phyloP scores from a whole-genome alignment of 2,888 invertebrate species.

The Papilio demoleus region DNA sequence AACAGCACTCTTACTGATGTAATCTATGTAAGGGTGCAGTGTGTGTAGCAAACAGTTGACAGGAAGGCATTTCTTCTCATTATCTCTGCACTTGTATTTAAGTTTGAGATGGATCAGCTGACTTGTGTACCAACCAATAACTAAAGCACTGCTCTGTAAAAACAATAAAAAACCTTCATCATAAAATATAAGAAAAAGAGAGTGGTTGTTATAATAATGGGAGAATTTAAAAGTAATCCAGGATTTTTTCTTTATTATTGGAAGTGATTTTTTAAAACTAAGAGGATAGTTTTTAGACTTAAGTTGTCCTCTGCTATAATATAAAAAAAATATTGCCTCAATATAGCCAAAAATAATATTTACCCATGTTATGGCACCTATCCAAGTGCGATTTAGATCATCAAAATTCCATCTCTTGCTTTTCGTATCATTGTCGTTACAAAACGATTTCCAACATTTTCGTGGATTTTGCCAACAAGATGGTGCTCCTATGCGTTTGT shows the following conservation, averaged over 20 bases:
- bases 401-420: conserved; percentile 73
- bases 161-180: conserved; percentile 37
- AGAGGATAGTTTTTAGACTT: too few species aligned
- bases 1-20: conserved; percentile 55
- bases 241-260: neutral
- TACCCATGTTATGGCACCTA: conserved; percentile 83
- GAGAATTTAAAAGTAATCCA: neutral
- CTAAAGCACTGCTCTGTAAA: conserved; percentile 84
- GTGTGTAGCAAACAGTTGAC: conserved; percentile 56
- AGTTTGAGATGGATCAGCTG: conserved; percentile 78
- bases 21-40: conserved; percentile 58
- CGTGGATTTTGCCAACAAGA: conserved; percentile 62
- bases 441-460: conserved; percentile 58
- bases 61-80: conserved; percentile 49
- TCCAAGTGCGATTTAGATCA: conserved; percentile 73
- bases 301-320: neutral
- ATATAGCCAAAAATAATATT: conserved; percentile 44
- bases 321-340: conserved; percentile 10
- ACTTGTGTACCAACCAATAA: conserved; percentile 85
- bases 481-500: conserved; percentile 54
- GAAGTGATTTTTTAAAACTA: too few species aligned
- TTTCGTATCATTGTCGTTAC: conserved; percentile 64
- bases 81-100: conserved; percentile 56
- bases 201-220: too few species aligned
- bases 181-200: too few species aligned